Evolutionary conservation across 2,113 vertebrate species (phyloP).

Genomic region (Pionites leucogaster): DNA sequence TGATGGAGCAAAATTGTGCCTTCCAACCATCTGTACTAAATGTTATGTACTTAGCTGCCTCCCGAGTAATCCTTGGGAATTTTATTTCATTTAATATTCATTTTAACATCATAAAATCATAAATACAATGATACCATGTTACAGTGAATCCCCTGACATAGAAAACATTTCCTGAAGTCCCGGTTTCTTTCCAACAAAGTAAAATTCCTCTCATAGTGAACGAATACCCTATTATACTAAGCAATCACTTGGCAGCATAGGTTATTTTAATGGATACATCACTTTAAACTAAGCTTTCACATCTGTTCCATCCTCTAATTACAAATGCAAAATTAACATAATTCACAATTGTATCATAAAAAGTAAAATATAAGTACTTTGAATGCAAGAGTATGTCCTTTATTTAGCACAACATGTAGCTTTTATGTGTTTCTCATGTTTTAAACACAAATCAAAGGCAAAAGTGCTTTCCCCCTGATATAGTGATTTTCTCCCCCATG

Average conservation of each 20-base stretch:
- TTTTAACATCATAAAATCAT: constrained; percentile 90
- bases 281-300: constrained; percentile 73
- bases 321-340: constrained; percentile 73
- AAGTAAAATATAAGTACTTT: constrained; percentile 73
- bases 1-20: constrained; percentile 82
- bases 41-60: constrained; percentile 87
- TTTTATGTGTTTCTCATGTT: constrained; percentile 62
- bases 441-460: constrained; percentile 65
- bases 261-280: constrained; percentile 73
- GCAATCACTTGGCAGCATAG: constrained; percentile 66
- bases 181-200: constrained; percentile 69
- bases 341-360: constrained; percentile 69
- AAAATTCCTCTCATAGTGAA: constrained; percentile 50
- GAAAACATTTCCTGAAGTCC: constrained; percentile 69
- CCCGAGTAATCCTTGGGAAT: constrained; percentile 85
- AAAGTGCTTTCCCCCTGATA: constrained; percentile 47
- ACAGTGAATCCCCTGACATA: constrained; percentile 74
- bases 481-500: constrained; percentile 39
- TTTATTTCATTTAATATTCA: constrained; percentile 95
- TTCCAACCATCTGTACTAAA: constrained; percentile 85
- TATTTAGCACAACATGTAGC: constrained; percentile 64
- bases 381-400: constrained; percentile 65
- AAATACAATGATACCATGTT: constrained; percentile 83
- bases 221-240: constrained; percentile 53
- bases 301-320: constrained; percentile 74